These are phyloP conservation scores for Passer montanus DNA, from an alignment of 2,113 vertebrate species.

Conservation along the genomic window DNA sequence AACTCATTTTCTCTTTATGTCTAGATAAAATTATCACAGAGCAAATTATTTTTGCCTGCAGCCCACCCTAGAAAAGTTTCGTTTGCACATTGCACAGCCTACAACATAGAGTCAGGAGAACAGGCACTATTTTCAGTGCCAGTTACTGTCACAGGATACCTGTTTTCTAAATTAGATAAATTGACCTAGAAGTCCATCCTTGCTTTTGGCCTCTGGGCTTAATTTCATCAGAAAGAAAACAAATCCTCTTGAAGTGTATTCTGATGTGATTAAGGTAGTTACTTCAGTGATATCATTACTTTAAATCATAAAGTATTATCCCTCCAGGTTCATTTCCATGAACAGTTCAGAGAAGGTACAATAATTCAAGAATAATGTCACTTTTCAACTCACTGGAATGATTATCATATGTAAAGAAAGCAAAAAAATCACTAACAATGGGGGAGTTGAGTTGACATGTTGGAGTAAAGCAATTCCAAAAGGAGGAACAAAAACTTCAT, in stretches of 20 bases:
- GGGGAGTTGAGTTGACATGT: background rate
- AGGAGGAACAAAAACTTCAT: background rate
- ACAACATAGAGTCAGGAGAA: background rate
- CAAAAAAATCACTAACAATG: background rate
- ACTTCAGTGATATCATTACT: background rate
- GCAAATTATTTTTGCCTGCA: background rate
- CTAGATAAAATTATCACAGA: background rate
- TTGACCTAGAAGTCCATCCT: background rate
- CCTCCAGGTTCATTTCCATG: background rate
- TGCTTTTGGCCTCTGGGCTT: background rate
- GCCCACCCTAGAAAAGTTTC: background rate
- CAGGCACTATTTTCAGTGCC: background rate
- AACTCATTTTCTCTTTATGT: background rate
- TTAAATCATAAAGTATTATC: background rate
- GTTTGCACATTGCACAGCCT: background rate
- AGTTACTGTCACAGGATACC: background rate
- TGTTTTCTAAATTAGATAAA: background rate
- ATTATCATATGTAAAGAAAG: background rate
- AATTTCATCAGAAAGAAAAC: background rate
- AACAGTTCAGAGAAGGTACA: background rate
- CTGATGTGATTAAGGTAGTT: background rate
- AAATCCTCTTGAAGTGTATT: background rate
- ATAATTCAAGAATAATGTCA: background rate
- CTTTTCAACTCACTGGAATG: background rate
- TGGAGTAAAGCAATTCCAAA: background rate